phyloP scores from a whole-genome alignment of 53 echinoderm and acorn worm species.

The Echinarachnius parma region DNA sequence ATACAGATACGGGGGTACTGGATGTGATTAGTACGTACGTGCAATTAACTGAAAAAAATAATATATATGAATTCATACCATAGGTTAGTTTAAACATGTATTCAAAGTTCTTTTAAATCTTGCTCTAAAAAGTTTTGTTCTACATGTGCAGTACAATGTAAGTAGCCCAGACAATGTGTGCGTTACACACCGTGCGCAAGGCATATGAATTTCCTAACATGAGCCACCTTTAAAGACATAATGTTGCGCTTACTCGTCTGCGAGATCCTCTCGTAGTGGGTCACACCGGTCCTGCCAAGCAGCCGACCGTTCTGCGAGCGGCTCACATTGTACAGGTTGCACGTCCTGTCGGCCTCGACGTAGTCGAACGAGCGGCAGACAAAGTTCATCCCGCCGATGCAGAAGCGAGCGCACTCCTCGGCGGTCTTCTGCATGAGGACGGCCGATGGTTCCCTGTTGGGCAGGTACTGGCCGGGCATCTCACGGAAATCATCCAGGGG shows the following conservation, averaged over 20 bases:
- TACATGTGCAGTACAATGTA: no score
- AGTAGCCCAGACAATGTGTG: no score
- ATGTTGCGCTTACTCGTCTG: slow-evolving; percentile 90
- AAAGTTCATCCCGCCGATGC: slow-evolving; percentile 54
- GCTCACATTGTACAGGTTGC: slow-evolving; percentile 60
- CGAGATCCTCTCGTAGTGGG: slow-evolving; percentile 81
- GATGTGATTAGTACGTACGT: no score
- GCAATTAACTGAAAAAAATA: no score
- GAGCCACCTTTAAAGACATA: no score
- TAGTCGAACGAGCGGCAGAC: slow-evolving; percentile 85
- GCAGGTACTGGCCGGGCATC: slow-evolving; percentile 39
- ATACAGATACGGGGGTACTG: no score
- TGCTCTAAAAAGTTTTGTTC: no score
- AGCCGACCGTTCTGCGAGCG: slow-evolving; percentile 77
- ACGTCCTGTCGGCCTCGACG: slow-evolving; percentile 30
- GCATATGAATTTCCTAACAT: no score
- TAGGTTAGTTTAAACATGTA: no score
- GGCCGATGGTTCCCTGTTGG: slow-evolving; percentile 51
- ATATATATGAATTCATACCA: no score
- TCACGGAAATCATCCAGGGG: slow-evolving; percentile 69
- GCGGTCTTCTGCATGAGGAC: slow-evolving; percentile 58
- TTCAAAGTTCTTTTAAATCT: no score
- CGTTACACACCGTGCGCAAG: no score
- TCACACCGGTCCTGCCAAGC: slow-evolving; percentile 23
- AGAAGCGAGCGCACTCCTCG: slow-evolving; percentile 64